Evolutionary conservation across 1,140 invertebrate genomes (phyloP).

Genomic region (Sycobia sp.): DNA sequence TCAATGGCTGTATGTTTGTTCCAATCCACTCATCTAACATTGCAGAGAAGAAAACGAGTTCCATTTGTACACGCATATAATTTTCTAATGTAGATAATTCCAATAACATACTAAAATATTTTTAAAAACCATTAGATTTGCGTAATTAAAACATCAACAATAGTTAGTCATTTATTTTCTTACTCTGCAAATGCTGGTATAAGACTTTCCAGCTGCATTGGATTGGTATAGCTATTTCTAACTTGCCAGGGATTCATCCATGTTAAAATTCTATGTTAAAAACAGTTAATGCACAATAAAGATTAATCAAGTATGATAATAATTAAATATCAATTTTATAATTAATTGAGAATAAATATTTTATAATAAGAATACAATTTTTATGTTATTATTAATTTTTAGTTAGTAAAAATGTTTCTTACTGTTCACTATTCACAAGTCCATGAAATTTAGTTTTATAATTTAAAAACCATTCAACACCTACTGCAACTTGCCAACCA

Average conservation of each 20-base stretch:
- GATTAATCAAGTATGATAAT: neutral
- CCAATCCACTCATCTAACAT: slow-evolving; percentile 66
- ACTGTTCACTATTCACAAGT: slow-evolving; percentile 69
- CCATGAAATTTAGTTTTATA: slow-evolving; percentile 63
- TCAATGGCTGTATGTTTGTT: slow-evolving; percentile 63
- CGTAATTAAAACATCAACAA: neutral
- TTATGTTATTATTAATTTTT: too few species aligned
- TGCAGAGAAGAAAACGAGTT: slow-evolving; percentile 60
- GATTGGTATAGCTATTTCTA: slow-evolving; percentile 68
- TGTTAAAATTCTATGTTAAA: slow-evolving; percentile 65
- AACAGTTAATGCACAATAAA: neutral
- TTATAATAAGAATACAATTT: neutral
- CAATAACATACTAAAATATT: slow-evolving; percentile 58
- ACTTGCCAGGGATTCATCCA: slow-evolving; percentile 76
- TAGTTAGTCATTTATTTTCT: neutral
- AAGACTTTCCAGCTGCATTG: slow-evolving; percentile 69
- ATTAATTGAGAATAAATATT: neutral
- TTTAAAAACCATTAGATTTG: slow-evolving; percentile 5
- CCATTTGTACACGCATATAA: slow-evolving; percentile 62
- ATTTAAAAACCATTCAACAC: slow-evolving; percentile 66
- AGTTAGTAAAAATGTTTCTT: slow-evolving; percentile 54
- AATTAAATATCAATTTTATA: neutral
- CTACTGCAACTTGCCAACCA: slow-evolving; percentile 66
- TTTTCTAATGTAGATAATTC: slow-evolving; percentile 64
- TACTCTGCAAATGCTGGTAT: slow-evolving; percentile 64